Evolutionary conservation across 1,140 invertebrate genomes (phyloP), one percentile per base, ranked within the genome.

Genomic region (Neodiprion pinetum): DNA sequence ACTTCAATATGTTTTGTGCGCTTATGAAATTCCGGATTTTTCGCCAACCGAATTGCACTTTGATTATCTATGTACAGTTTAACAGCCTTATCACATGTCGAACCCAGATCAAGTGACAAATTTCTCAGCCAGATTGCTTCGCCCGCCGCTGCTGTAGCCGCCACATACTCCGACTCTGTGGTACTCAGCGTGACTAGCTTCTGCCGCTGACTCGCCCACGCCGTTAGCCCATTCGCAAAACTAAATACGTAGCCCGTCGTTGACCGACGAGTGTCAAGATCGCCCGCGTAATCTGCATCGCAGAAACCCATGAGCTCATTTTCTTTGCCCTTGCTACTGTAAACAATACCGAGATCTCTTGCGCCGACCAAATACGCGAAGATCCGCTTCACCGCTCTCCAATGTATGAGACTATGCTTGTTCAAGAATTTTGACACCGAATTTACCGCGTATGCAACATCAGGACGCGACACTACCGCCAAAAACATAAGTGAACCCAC

Each of bases 21-120:
- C 50, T 72, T 73, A 69, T 85, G 79, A 48, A 80, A 80, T 74
- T 82, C 77, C 8, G 81, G 81, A 77, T 86, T 88, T 67, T 84
- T 80, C 69, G 80, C 78, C 73, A 89, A 70, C 48, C 80, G 76
- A 49, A 89, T 85, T 5, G 86, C 85, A 78, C 83, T 81, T 72
- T 81, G 79, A 76, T 84, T 84, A 69, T 84, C 80, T 74, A 84
- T 75, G 48, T 79, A 78, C 1, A 81, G 10, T 49, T 67, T 9
- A n/a, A 50, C 61, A 7, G 72, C 72, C 21, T 72, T 67, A 23
- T 72, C 61, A 72, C 48, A 72, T 0, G 9, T 12, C n/a, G 14
- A 9, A 12, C 53, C 72, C 7, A 72, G 11, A 47, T 72, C 72
- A 8, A n/a, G 14, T 1, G n/a, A 66, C 28, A 72, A n/a, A 9